These are phyloP conservation scores for Oscheius sp. DNA, from an alignment of 2,888 invertebrate species.

Conservation along the genomic window DNA sequence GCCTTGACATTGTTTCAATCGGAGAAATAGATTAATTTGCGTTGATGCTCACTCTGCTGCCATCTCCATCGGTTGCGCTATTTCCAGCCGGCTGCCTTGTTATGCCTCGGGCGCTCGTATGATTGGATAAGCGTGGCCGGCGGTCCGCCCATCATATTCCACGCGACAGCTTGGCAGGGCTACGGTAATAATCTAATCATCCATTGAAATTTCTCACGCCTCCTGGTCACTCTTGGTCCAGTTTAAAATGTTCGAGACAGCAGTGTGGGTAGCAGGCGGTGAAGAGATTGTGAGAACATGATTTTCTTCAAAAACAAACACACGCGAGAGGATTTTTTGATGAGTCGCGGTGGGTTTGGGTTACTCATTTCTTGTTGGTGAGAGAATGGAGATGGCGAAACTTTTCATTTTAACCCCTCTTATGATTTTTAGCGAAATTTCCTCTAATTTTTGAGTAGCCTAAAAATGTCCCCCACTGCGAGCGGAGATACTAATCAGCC, in stretches of 20 bases:
- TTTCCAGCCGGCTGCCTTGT: constrained; percentile 19
- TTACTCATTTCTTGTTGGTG: not conserved
- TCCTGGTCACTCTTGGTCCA: not conserved
- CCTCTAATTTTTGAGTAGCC: too few relatives aligned
- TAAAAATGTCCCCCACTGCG: too few relatives aligned
- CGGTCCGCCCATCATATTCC: constrained; percentile 15
- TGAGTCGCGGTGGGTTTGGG: not conserved
- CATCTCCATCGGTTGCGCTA: not conserved
- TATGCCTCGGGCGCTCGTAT: constrained; percentile 26
- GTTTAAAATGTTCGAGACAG: constrained; percentile 10
- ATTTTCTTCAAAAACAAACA: constrained; percentile 9
- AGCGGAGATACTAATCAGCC: constrained; percentile 11
- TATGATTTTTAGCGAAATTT: too few relatives aligned
- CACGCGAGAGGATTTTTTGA: not conserved
- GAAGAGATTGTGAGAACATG: not conserved
- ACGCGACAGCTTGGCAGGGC: not conserved
- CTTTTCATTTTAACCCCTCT: not conserved
- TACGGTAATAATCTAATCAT: constrained; percentile 26
- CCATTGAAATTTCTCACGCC: too few relatives aligned
- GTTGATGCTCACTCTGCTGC: not conserved
- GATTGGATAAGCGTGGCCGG: constrained; percentile 24
- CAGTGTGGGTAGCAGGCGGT: not conserved
- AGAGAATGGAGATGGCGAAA: too few relatives aligned
- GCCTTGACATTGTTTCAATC: constrained; percentile 29
- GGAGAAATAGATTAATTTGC: constrained; percentile 19